Base-by-base conservation (phyloP, 2,113 vertebrate genomes). In the Epinephelus fuscoguttatus region DNA sequence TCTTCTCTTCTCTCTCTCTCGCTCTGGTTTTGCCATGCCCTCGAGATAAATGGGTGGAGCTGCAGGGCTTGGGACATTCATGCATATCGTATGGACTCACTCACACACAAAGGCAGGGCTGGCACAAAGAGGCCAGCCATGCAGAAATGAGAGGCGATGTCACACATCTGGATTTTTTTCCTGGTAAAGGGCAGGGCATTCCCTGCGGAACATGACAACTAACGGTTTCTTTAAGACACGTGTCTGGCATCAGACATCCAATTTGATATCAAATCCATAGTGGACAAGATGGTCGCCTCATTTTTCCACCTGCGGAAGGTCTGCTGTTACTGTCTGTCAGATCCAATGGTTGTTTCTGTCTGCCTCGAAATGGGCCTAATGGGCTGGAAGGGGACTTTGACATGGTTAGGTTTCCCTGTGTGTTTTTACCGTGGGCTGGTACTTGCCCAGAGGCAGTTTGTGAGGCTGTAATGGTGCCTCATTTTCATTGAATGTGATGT, bases 101-200 rank as follows among this genome's bases (percentile, higher is more conserved):
- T 33, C 50, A 47, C 49, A 62, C 57, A 66, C 78, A 75, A 18
- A 81, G 57, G 25, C 60, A 61, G 33, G 17, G 70, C 69, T 74
- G 74, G 70, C 73, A 87, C 87, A 89, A 70, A 78, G 84, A 89
- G 74, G 55, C 74, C 17, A 89, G 64, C 77, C 84, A 72, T 70
- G 86, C 89, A 81, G 84, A 91, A 84, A 88, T 76, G 72, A 85
- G 80, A 68, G 71, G 79, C 64, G 88, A 88, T 91, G 88, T 84
- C 91, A 83, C 81, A 86, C 91, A 89, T 89, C 89, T 90, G 89
- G 80, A 86, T 62, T 30, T 45, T 50, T 47, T 49, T 47, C 23
- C 73, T 66, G 40, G 61, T 52, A 61, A 84, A 87, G 59, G 77
- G 73, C 83, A 78, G 61, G 37, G 61, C 63, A 25, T 57, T 55